Conservation (phyloP, 2,797 vertebrate species). For the Xenopus petersii region DNA sequence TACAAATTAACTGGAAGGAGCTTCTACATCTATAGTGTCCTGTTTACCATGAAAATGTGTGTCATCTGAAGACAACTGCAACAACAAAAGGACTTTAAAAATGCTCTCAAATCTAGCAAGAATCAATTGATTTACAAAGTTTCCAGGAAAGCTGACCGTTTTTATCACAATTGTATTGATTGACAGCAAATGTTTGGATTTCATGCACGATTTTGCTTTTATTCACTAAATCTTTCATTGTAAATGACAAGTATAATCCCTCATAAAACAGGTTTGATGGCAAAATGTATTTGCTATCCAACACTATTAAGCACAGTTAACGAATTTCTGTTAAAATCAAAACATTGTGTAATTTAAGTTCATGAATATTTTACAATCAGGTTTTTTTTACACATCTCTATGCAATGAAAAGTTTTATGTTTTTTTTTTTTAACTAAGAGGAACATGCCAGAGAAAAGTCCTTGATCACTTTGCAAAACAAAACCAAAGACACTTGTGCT, state of each 20-base stretch:
- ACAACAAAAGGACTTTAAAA: background rate
- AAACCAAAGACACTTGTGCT: conserved; percentile 12
- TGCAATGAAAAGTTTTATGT: background rate
- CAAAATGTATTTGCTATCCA: conserved; percentile 10
- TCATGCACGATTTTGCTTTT: background rate
- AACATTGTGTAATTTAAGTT: conserved; percentile 12
- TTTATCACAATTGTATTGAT: background rate
- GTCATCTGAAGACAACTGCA: background rate
- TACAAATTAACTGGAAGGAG: no score
- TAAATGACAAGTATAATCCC: conserved; percentile 17
- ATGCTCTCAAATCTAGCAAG: background rate
- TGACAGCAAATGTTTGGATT: background rate
- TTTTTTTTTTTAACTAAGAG: background rate
- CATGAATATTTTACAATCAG: no score
- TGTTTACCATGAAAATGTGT: background rate
- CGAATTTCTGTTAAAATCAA: conserved; percentile 24
- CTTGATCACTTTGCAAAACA: background rate
- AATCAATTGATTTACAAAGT: background rate
- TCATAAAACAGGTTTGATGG: conserved; percentile 16
- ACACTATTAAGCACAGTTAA: background rate
- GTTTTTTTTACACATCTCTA: no score
- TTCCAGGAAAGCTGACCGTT: background rate
- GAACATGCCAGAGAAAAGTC: no score
- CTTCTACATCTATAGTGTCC: no score
- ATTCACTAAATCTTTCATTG: background rate